These are phyloP conservation scores for Lithobates pipiens DNA, from an alignment of 2,797 vertebrate species.

Conservation along the genomic window DNA sequence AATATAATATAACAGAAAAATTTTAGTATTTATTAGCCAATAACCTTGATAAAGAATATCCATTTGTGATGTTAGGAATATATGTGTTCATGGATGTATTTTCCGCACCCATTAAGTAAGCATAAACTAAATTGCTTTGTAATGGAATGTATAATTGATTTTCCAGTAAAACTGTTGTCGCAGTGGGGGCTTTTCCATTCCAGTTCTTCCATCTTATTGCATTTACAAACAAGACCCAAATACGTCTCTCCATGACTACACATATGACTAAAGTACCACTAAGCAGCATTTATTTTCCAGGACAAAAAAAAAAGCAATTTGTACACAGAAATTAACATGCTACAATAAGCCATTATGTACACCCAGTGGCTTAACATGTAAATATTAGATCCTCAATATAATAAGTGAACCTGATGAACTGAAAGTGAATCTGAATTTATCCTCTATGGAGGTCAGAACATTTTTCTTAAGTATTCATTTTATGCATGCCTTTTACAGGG, in stretches of 20 bases:
- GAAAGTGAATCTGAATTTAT: no score
- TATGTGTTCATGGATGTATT: neutral
- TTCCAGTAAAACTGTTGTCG: neutral
- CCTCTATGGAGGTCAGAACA: no score
- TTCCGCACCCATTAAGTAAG: neutral
- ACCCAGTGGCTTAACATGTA: neutral
- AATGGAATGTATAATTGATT: constrained; percentile 11
- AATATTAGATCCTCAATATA: neutral
- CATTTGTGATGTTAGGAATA: neutral
- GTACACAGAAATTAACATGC: neutral
- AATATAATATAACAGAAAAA: neutral
- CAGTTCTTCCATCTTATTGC: neutral
- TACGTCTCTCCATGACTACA: neutral
- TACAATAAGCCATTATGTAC: neutral
- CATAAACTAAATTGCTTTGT: neutral
- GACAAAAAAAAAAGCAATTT: neutral
- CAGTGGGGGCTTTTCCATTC: constrained; percentile 2
- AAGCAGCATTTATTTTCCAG: neutral
- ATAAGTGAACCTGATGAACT: no score
- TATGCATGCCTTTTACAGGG: no score
- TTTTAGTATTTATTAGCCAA: neutral
- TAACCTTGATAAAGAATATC: neutral
- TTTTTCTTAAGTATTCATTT: no score
- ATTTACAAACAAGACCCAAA: neutral
- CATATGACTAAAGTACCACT: neutral